phyloP scores from a whole-genome alignment of 1,140 invertebrate genomes.

The Schlechtendalia chinensis region DNA sequence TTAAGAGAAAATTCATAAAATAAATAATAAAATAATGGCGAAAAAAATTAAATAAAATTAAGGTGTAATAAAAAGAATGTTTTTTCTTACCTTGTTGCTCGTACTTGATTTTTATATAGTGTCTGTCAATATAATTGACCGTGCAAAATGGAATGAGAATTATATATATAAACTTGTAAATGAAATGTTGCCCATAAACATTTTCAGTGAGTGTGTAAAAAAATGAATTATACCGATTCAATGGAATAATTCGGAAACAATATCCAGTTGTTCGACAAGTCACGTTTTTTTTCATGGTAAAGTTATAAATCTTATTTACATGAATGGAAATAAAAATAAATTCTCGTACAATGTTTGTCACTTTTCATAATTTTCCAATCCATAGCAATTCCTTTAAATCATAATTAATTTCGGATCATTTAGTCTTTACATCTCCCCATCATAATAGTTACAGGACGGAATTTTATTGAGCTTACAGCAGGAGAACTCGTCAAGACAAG shows the following conservation, averaged over 20 bases:
- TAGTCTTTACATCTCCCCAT: background rate
- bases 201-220: no score
- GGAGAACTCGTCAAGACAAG: background rate
- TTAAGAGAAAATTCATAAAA: no score
- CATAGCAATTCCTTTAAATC: constrained; percentile 7
- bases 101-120: no score
- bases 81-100: no score
- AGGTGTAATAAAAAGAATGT: no score
- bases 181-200: no score
- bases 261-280: background rate
- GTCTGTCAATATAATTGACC: no score
- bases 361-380: constrained; percentile 36
- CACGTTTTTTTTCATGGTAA: background rate
- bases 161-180: no score
- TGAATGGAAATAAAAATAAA: background rate
- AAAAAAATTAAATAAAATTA: no score
- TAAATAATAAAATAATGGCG: no score
- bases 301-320: background rate
- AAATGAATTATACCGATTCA: background rate
- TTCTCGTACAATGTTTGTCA: background rate
- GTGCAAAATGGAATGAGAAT: no score
- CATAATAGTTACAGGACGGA: no score
- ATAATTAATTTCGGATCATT: constrained; percentile 45
- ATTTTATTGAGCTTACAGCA: background rate
- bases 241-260: background rate